These are phyloP conservation scores for Gonocerus acuteangulatus DNA, from an alignment of 2,888 invertebrate genomes.

Conservation along the genomic window DNA sequence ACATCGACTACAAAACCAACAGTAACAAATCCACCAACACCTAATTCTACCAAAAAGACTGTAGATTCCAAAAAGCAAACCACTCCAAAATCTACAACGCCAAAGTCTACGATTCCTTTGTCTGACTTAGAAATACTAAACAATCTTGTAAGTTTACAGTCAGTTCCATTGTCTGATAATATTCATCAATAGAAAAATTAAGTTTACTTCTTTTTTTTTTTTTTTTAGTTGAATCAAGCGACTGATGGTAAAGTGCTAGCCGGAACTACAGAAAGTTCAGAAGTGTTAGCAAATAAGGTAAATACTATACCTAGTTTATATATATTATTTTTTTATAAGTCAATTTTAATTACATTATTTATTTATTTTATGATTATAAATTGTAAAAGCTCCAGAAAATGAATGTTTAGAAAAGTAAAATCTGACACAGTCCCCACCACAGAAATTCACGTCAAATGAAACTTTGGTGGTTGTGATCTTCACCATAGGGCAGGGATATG, in stretches of 20 bases:
- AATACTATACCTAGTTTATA: no score
- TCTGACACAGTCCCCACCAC: no score
- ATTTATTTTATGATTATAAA: no score
- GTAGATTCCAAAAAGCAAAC: background rate
- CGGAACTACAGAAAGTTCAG: conserved; percentile 28
- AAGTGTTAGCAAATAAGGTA: conserved; percentile 36
- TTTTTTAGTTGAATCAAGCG: conserved; percentile 22
- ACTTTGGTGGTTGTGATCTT: no score
- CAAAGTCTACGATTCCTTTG: conserved; percentile 6
- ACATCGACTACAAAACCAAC: conserved; percentile 1
- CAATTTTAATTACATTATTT: background rate
- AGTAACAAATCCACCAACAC: conserved; percentile 2
- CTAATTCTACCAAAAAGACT: background rate
- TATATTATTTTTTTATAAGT: no score
- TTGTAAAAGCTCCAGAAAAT: no score
- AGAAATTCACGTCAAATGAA: no score
- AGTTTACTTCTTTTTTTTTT: background rate
- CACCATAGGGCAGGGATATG: no score
- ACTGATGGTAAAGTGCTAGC: conserved; percentile 23
- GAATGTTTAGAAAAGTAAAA: no score
- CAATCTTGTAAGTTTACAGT: conserved; percentile 28
- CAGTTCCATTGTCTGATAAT: background rate
- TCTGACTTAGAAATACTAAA: conserved; percentile 32
- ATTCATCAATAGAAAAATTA: background rate
- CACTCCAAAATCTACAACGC: background rate